phyloP scores from a whole-genome alignment of 2,797 vertebrate species.

The Scolopax bukidnonensis region DNA sequence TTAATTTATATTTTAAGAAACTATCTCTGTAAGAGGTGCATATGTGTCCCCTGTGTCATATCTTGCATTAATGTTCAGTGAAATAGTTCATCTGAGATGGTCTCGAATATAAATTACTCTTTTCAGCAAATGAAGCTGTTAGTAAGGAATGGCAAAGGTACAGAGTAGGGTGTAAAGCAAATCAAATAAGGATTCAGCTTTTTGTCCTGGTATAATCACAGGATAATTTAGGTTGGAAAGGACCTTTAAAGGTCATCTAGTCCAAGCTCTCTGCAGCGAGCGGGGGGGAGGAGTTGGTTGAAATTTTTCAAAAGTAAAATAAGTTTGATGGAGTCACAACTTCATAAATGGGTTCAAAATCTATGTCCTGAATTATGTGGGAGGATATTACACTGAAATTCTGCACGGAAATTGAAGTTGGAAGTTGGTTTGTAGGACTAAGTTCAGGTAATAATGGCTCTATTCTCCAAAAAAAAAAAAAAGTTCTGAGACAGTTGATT shows the following conservation, averaged over 20 bases:
- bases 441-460: neutral
- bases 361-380: neutral
- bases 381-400: neutral
- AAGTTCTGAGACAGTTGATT: neutral
- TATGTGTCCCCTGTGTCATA: constrained; percentile 31
- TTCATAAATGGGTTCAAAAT: neutral
- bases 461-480: neutral
- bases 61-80: constrained; percentile 24
- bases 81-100: constrained; percentile 26
- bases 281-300: neutral
- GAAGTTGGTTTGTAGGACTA: neutral
- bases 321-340: neutral
- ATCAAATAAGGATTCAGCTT: neutral
- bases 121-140: constrained; percentile 28
- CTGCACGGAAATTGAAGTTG: neutral
- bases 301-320: neutral
- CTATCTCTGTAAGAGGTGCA: neutral
- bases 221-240: neutral
- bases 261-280: neutral
- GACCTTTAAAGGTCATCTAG: neutral
- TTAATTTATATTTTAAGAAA: neutral
- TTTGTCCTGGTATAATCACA: neutral
- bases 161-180: neutral
- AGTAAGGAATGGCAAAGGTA: neutral
- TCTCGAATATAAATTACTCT: constrained; percentile 21